Percentiles rank a stretch among this genome's conserved stretches.
These are phyloP conservation scores for Teleopsis dalmanni DNA, from an alignment of 1,140 invertebrate genomes.

Conservation along the genomic window DNA sequence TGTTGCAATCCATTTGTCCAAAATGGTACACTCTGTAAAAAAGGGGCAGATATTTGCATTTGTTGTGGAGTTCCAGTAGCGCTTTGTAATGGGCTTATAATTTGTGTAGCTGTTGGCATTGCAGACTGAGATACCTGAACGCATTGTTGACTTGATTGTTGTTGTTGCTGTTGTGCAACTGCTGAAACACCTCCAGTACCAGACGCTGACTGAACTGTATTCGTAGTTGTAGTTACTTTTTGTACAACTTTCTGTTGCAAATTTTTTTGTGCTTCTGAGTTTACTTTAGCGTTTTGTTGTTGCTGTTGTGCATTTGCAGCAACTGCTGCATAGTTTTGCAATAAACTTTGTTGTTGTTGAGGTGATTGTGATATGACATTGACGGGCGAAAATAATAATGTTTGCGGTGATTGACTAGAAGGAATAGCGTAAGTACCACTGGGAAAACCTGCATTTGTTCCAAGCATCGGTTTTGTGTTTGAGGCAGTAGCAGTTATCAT, in stretches of 20 bases:
- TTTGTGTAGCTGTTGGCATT: conserved; percentile 55
- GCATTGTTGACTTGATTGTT: conserved; percentile 51
- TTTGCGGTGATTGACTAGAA: conserved; percentile 68
- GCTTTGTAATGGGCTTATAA: conserved; percentile 56
- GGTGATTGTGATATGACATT: conserved; percentile 66
- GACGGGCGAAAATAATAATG: conserved; percentile 71
- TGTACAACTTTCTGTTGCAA: conserved; percentile 52
- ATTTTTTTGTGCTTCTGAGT: conserved; percentile 28
- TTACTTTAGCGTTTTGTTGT: conserved; percentile 20
- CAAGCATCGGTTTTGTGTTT: conserved; percentile 56
- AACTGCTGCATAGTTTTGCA: conserved; percentile 32
- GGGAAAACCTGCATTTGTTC: conserved; percentile 49
- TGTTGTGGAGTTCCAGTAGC: conserved; percentile 54
- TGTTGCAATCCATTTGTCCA: conserved; percentile 61
- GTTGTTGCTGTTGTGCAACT: conserved; percentile 35
- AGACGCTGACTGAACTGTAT: conserved; percentile 31
- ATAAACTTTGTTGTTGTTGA: conserved; percentile 34
- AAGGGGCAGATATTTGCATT: conserved; percentile 56
- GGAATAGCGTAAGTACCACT: conserved; percentile 58
- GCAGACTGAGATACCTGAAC: conserved; percentile 59
- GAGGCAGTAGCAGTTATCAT: conserved; percentile 67
- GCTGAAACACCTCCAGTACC: conserved; percentile 12
- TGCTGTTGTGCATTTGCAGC: conserved; percentile 24
- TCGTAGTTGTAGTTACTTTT: conserved; percentile 47
- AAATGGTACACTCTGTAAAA: conserved; percentile 54